Percentiles rank a stretch among this genome's conserved stretches.
Evolutionary conservation across 2,113 vertebrate genomes (phyloP).

Genomic region (Muntiacus muntjak): DNA sequence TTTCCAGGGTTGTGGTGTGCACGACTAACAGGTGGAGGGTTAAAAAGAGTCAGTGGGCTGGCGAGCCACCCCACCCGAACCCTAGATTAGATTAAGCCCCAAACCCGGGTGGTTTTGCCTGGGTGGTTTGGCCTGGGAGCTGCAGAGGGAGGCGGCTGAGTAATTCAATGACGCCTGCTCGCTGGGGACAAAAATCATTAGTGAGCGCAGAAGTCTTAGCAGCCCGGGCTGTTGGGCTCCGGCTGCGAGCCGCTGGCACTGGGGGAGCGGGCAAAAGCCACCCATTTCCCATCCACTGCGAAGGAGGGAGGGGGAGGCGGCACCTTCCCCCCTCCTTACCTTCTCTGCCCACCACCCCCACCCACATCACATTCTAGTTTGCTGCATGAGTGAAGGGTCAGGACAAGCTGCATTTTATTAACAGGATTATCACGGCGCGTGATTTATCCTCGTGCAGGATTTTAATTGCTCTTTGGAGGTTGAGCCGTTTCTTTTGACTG

Average conservation of each 20-base stretch:
- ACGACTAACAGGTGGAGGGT: slow-evolving; percentile 62
- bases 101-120: slow-evolving; percentile 70
- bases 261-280: slow-evolving; percentile 71
- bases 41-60: slow-evolving; percentile 76
- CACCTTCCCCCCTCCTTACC: slow-evolving; percentile 62
- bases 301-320: slow-evolving; percentile 24
- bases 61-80: slow-evolving; percentile 65
- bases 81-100: slow-evolving; percentile 80
- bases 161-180: slow-evolving; percentile 83
- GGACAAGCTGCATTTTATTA: slow-evolving; percentile 90
- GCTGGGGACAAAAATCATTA: slow-evolving; percentile 86
- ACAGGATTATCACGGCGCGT: slow-evolving; percentile 88
- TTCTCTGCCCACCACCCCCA: slow-evolving; percentile 68
- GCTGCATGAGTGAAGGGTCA: slow-evolving; percentile 86
- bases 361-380: slow-evolving; percentile 83
- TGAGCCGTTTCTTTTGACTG: slow-evolving; percentile 87
- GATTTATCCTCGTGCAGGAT: slow-evolving; percentile 89
- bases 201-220: slow-evolving; percentile 79
- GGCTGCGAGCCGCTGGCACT: slow-evolving; percentile 41
- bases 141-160: slow-evolving; percentile 78
- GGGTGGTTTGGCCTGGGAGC: slow-evolving; percentile 77
- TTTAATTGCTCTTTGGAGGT: slow-evolving; percentile 90
- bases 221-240: slow-evolving; percentile 70
- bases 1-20: not conserved
- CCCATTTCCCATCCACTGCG: slow-evolving; percentile 49